Conservation (phyloP, 2,888 invertebrate species). For the Neoitamus cyanurus region DNA sequence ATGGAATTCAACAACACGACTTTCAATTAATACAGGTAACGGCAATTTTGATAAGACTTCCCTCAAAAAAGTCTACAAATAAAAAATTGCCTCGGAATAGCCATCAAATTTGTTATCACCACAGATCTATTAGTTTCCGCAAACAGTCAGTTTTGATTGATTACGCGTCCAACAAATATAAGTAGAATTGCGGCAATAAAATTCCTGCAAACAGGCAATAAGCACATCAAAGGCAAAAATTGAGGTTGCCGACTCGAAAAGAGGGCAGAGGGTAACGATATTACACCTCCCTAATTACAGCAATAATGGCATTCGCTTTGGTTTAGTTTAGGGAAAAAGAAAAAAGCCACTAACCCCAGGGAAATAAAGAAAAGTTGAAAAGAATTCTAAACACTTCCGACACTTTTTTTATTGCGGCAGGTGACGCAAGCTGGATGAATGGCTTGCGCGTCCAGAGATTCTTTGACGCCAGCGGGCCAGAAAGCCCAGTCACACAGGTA, state of each 20-base stretch:
- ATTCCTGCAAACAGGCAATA: neutral
- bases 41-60: neutral
- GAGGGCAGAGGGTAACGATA: neutral
- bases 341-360: neutral
- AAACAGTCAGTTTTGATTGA: neutral
- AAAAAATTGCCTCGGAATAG: neutral
- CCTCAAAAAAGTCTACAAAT: neutral
- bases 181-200: neutral
- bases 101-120: neutral
- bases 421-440: neutral
- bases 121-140: neutral
- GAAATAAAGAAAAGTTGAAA: neutral
- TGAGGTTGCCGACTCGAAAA: neutral
- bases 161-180: neutral
- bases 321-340: neutral
- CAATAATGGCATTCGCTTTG: neutral
- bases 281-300: neutral
- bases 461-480: neutral
- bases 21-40: neutral
- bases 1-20: neutral
- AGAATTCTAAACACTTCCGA: slow-evolving; percentile 9
- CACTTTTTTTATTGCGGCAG: neutral
- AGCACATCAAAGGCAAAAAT: neutral
- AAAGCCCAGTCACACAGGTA: neutral
- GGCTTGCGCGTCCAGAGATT: neutral